Evolutionary conservation across 2,797 vertebrate species (phyloP).

Genomic region (Dendrocincla tyrannina): DNA sequence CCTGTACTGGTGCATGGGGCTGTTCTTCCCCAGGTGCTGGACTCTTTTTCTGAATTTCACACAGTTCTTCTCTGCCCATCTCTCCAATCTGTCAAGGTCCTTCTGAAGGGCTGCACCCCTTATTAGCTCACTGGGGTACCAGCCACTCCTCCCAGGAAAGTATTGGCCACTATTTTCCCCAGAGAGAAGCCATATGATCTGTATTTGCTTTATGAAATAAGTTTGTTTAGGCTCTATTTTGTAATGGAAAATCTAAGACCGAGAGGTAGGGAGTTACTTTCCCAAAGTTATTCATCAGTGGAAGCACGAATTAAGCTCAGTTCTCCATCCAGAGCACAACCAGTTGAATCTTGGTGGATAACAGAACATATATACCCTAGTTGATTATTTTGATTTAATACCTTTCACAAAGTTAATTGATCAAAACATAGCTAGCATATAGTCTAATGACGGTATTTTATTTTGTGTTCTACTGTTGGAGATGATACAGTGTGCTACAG

Average conservation of each 20-base stretch:
- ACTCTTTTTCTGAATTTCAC: neutral
- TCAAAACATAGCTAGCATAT: neutral
- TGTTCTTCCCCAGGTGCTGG: neutral
- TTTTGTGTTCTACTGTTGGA: neutral
- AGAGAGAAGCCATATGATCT: neutral
- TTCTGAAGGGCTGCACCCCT: neutral
- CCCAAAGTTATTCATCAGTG: neutral
- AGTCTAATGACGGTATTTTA: neutral
- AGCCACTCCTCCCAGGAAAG: neutral
- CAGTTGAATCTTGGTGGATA: neutral
- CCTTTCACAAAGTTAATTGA: neutral
- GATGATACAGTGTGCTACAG: neutral
- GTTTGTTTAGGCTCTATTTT: neutral
- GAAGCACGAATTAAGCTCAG: neutral
- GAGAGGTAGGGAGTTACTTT: accelerated
- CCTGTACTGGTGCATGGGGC: neutral
- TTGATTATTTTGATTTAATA: neutral
- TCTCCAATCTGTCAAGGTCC: neutral
- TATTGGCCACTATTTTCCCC: neutral
- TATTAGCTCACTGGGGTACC: neutral
- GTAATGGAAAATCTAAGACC: neutral
- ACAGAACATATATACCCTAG: neutral
- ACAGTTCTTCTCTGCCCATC: neutral
- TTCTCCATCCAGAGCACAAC: neutral
- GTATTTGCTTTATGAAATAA: neutral